Conservation (phyloP, 2,797 vertebrate genomes). For the Chloroceryle inda region DNA sequence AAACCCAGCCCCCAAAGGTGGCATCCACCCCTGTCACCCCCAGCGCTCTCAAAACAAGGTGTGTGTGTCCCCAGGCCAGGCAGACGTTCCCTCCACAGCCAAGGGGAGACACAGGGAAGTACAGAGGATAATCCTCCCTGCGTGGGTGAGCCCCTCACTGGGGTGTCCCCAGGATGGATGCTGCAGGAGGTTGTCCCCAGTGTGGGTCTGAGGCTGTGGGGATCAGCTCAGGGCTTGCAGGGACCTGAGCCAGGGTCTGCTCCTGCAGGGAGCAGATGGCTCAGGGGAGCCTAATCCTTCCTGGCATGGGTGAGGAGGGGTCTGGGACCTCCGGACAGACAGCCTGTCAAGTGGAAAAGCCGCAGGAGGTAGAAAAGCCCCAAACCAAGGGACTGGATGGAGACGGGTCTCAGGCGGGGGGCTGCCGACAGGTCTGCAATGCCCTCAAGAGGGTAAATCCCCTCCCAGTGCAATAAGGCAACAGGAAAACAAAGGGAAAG, state of each 20-base stretch:
- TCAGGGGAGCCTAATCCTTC: neutral
- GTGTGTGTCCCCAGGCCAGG: neutral
- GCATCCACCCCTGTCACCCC: neutral
- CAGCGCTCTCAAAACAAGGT: rapidly evolving
- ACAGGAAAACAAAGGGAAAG: neutral
- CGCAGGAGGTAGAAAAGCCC: neutral
- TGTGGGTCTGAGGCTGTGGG: rapidly evolving
- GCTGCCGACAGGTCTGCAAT: neutral
- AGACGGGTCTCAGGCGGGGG: neutral
- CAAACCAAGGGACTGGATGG: neutral
- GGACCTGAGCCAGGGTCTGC: neutral
- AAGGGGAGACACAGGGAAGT: neutral
- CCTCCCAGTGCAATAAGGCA: neutral
- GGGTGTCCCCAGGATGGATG: rapidly evolving
- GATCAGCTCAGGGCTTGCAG: neutral
- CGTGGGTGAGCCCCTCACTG: rapidly evolving
- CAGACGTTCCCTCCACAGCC: neutral
- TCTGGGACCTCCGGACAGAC: rapidly evolving
- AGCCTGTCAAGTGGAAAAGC: neutral
- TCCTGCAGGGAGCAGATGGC: neutral
- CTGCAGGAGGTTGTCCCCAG: rapidly evolving
- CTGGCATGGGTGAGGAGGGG: rapidly evolving
- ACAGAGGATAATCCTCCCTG: rapidly evolving
- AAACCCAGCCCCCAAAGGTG: neutral
- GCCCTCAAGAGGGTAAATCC: neutral